These are phyloP conservation scores for Scaptomyza parva DNA, from an alignment of 2,888 invertebrate species.

Conservation along the genomic window DNA sequence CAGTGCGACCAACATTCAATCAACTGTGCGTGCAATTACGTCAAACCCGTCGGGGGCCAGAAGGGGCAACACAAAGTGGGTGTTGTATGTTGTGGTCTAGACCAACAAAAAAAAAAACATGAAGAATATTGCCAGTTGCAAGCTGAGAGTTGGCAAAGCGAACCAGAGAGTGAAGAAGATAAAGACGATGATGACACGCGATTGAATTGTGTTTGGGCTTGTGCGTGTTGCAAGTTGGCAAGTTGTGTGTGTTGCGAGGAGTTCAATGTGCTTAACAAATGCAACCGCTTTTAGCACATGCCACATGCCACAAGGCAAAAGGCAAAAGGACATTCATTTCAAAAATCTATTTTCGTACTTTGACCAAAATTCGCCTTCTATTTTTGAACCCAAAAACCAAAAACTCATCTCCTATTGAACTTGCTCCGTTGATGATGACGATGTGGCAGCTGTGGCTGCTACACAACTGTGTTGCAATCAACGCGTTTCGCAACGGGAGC, in stretches of 20 bases:
- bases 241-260: neutral
- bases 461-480: slow-evolving; percentile 20
- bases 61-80: neutral
- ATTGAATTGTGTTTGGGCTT: too few species aligned
- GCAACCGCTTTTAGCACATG: too few species aligned
- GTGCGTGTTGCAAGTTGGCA: neutral
- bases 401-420: neutral
- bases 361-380: too few species aligned
- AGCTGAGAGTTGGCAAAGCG: neutral
- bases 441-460: neutral
- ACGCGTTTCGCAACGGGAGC: slow-evolving; percentile 9
- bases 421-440: neutral
- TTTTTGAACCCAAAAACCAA: neutral
- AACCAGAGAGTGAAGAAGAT: neutral
- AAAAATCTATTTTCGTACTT: too few species aligned
- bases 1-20: slow-evolving; percentile 32
- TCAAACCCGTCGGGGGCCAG: neutral
- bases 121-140: neutral
- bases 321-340: too few species aligned
- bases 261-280: neutral
- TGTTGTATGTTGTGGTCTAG: slow-evolving; percentile 4
- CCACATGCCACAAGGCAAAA: too few species aligned
- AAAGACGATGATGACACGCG: neutral
- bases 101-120: slow-evolving; percentile 4
- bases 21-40: slow-evolving; percentile 19